phyloP scores from a whole-genome alignment of 2,888 invertebrate genomes.

The Carterocephalus palaemon region DNA sequence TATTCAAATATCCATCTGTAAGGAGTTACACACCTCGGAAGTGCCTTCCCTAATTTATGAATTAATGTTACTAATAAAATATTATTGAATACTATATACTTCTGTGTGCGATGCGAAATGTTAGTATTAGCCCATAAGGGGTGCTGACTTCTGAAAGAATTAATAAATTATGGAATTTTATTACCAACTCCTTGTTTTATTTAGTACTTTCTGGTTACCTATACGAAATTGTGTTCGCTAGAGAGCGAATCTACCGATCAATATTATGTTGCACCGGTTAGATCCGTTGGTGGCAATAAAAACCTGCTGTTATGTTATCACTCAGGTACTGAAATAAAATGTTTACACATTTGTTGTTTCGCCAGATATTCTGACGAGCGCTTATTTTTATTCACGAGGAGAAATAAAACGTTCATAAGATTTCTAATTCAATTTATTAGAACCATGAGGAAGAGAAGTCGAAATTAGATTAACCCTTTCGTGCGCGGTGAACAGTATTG shows the following conservation, averaged over 20 bases:
- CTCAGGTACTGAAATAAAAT: too few species aligned
- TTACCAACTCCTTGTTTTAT: slow-evolving; percentile 7
- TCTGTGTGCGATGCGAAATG: neutral
- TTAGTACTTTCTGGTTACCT: neutral
- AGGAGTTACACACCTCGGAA: slow-evolving; percentile 48
- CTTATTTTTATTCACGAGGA: too few species aligned
- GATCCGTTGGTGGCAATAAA: too few species aligned
- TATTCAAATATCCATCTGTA: too few species aligned
- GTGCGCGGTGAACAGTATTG: too few species aligned
- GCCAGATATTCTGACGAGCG: too few species aligned
- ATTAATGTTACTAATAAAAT: slow-evolving; percentile 20
- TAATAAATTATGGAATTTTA: slow-evolving; percentile 13
- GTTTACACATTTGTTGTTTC: too few species aligned
- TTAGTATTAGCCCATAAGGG: neutral
- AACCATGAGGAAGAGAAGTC: slow-evolving; percentile 3
- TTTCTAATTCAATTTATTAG: slow-evolving; percentile 12
- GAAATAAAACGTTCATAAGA: neutral
- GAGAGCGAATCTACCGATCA: too few species aligned
- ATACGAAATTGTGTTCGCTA: too few species aligned
- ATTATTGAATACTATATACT: slow-evolving; percentile 8
- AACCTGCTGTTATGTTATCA: too few species aligned
- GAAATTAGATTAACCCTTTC: too few species aligned
- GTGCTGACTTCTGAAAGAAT: slow-evolving; percentile 9
- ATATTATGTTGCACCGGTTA: too few species aligned
- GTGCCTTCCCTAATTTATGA: slow-evolving; percentile 52